These are phyloP conservation scores for Rafetus swinhoei DNA, from an alignment of 2,113 vertebrate genomes.

Conservation along the genomic window DNA sequence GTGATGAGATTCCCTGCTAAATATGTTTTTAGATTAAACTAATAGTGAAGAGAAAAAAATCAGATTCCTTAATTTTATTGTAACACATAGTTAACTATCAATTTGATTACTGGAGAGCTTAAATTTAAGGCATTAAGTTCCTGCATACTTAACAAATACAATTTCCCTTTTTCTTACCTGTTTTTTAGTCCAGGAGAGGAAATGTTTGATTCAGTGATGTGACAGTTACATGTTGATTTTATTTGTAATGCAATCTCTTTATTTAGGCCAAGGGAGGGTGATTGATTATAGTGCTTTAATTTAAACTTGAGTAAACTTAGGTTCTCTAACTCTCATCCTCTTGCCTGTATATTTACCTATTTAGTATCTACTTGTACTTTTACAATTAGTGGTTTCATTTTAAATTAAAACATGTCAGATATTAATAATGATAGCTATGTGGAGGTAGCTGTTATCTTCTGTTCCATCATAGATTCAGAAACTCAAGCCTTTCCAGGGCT, in stretches of 20 bases:
- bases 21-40: neutral
- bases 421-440: neutral
- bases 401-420: neutral
- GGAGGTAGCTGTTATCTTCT: neutral
- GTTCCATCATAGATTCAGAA: neutral
- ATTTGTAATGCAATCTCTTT: neutral
- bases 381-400: neutral
- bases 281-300: neutral
- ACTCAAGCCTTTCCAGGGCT: neutral
- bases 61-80: neutral
- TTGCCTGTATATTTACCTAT: neutral
- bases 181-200: neutral
- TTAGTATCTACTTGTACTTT: neutral
- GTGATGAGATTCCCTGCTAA: accelerated
- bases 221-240: accelerated
- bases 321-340: neutral
- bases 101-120: neutral
- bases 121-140: neutral
- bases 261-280: neutral
- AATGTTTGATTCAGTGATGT: neutral
- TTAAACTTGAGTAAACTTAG: neutral
- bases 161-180: neutral
- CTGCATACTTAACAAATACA: accelerated
- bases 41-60: neutral
- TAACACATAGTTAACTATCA: neutral